phyloP scores from a whole-genome alignment of 2,888 invertebrate species.

The Malthinus seriepunctatus region DNA sequence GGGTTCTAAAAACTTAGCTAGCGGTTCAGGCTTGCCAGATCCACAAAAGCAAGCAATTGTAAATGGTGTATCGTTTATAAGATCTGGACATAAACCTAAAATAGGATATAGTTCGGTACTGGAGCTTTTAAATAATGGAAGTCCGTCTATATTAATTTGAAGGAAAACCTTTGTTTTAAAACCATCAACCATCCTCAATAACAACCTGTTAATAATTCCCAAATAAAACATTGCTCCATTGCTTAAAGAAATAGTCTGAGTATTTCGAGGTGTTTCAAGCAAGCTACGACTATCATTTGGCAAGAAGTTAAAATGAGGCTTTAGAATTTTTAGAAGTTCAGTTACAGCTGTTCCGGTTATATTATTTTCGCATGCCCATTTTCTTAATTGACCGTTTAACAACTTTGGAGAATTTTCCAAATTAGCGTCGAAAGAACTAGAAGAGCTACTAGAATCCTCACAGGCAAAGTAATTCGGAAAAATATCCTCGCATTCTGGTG shows the following conservation, averaged over 20 bases:
- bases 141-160: constrained; percentile 12
- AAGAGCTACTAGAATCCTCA: too few species aligned
- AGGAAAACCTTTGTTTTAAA: background rate
- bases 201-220: background rate
- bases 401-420: too few species aligned
- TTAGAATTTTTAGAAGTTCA: background rate
- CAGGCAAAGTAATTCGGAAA: too few species aligned
- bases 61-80: background rate
- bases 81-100: background rate
- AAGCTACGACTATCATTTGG: background rate
- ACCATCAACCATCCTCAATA: background rate
- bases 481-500: too few species aligned
- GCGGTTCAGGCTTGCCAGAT: constrained; percentile 24
- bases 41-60: constrained; percentile 18
- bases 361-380: background rate
- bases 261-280: background rate
- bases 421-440: too few species aligned
- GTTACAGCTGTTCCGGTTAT: background rate
- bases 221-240: background rate
- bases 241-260: background rate
- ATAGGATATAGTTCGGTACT: constrained; percentile 10
- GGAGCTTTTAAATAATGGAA: background rate
- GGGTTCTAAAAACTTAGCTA: constrained; percentile 24
- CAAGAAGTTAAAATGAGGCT: background rate
- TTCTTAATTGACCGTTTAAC: background rate